Base-by-base conservation (phyloP, 2,888 invertebrate genomes). In the Synergus japonicus region DNA sequence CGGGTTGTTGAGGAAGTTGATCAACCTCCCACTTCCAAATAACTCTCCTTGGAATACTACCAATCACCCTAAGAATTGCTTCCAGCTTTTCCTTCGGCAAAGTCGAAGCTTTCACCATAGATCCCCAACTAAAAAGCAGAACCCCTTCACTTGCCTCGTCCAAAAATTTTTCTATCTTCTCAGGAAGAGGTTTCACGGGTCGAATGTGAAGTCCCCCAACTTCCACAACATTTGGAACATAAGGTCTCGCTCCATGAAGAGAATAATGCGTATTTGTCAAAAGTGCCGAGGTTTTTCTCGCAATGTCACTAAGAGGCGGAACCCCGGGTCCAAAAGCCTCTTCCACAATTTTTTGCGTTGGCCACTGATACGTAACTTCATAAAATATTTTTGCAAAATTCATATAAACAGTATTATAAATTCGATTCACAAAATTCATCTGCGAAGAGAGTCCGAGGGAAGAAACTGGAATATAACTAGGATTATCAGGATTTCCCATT, bases 51-150 rank as follows among this genome's bases (percentile, higher is more conserved):
- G 95, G 94, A 29, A 97, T 91, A 80, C 93, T 93, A 0, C 93
- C 90, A 78, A 97, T 94, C 1, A 94, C 95, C 5, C 93, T 93
- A 13, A 96, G 79, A 76, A 97, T 94, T 15, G 93, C 93, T 29
- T 93, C 88, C 29, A 95, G 89, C 86, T 94, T 95, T 0, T 94
- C 93, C 29, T 92, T 88, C 0, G 95, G 93, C 88, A 97, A 93
- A 2, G 95, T 94, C 0, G 95, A 93, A 12, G 94, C 93, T 87
- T 94, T 95, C 76, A 96, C 92, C 93, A 96, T 94, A 0, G 97
- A 96, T 10, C 97, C 97, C 90, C 97, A 94, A 89, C 95, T 96
- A 81, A 97, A 95, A 88, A 95, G 96, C 83, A 97, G 93, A 65
- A 95, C 86, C 60, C 93, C 92, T 0, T 93, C 93, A 82, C 94